Evolutionary conservation across 2,113 vertebrate genomes (phyloP).

Genomic region (Paracanthobrama guichenoti): DNA sequence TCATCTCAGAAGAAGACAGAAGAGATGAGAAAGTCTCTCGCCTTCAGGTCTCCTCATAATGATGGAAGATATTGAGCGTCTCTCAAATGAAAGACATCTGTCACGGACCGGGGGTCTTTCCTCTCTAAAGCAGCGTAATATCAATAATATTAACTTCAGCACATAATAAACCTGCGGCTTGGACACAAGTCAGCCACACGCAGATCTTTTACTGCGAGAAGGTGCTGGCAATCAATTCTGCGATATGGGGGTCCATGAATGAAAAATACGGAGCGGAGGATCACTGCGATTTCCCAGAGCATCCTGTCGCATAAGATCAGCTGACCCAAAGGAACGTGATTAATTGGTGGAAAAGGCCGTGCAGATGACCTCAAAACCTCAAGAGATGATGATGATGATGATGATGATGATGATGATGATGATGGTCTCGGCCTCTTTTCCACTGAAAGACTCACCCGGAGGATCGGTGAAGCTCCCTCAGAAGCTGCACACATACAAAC

Average conservation of each 20-base stretch:
- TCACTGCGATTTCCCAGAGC: constrained; percentile 60
- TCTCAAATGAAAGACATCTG: constrained; percentile 40
- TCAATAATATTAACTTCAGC: constrained; percentile 64
- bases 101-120: background rate
- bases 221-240: constrained; percentile 68
- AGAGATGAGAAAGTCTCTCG: background rate
- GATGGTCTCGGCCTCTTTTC: background rate
- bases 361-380: constrained; percentile 29
- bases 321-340: constrained; percentile 60
- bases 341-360: constrained; percentile 38
- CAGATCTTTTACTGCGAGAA: constrained; percentile 57
- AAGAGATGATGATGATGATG: background rate
- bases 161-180: constrained; percentile 56
- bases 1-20: background rate
- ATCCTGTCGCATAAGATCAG: constrained; percentile 57
- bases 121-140: constrained; percentile 49
- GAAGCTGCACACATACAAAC: no score
- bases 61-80: constrained; percentile 34
- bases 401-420: background rate
- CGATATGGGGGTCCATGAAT: constrained; percentile 71
- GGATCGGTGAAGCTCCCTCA: background rate
- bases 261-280: constrained; percentile 68
- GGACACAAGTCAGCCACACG: constrained; percentile 48
- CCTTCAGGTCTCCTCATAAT: constrained; percentile 2
- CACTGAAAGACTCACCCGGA: background rate